Evolutionary conservation across 2,888 invertebrate genomes (phyloP).

Genomic region (Erpobdella octoculata): DNA sequence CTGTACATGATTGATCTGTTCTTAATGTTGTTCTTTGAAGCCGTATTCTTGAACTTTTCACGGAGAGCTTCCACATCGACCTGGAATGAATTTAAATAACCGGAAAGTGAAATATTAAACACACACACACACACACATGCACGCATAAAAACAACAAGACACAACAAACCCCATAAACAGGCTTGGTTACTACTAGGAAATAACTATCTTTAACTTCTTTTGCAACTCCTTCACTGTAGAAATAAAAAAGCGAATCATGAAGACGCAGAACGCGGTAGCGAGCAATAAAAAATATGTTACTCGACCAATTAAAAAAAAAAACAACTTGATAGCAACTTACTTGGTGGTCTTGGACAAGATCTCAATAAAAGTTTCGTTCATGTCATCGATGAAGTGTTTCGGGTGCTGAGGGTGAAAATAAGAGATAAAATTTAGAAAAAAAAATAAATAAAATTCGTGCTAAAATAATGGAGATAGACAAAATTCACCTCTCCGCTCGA

Average conservation of each 20-base stretch:
- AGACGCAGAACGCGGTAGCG: neutral
- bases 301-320: neutral
- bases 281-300: neutral
- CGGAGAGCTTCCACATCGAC: neutral
- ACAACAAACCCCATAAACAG: neutral
- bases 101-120: neutral
- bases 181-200: neutral
- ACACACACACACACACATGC: neutral
- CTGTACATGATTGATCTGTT: constrained; percentile 2
- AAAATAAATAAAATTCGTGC: neutral
- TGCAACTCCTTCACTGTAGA: neutral
- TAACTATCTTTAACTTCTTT: neutral
- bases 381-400: neutral
- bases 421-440: neutral
- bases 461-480: neutral
- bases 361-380: neutral
- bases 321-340: neutral
- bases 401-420: neutral
- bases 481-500: neutral
- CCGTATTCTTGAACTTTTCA: neutral
- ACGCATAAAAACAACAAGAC: too few species aligned
- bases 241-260: neutral
- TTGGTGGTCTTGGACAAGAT: neutral
- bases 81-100: neutral
- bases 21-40: neutral